phyloP scores from a whole-genome alignment of 92 coral and sea anemone genomes.

The Paramuricea clavata region DNA sequence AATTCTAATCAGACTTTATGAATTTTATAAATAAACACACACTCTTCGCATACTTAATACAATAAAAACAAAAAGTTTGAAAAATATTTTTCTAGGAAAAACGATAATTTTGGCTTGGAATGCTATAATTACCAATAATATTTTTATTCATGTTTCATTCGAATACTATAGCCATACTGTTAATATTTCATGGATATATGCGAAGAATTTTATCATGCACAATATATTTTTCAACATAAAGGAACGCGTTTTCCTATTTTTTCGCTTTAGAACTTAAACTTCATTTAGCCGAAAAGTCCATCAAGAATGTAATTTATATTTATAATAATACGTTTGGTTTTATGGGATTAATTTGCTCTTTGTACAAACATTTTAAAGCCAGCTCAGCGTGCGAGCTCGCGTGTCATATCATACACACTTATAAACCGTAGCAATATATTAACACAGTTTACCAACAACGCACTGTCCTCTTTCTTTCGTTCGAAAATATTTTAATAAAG shows the following conservation, averaged over 20 bases:
- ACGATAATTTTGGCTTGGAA: not conserved
- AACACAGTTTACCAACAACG: not conserved
- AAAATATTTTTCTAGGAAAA: too few relatives aligned
- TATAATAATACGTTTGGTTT: not conserved
- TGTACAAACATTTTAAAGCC: not conserved
- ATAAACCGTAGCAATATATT: not conserved
- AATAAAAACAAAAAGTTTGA: not conserved
- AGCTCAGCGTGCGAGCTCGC: not conserved
- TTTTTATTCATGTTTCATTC: too few relatives aligned
- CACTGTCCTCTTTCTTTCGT: not conserved
- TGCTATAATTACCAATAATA: too few relatives aligned
- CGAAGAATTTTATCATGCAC: not conserved
- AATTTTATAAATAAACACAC: too few relatives aligned
- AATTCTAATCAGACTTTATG: too few relatives aligned
- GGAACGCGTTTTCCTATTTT: not conserved
- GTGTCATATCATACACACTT: not conserved
- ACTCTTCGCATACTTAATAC: too few relatives aligned
- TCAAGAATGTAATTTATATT: not conserved
- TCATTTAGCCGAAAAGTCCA: not conserved
- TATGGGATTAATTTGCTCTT: not conserved
- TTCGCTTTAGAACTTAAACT: not conserved
- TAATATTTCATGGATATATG: not conserved
- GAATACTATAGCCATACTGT: too few relatives aligned
- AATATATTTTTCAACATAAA: conserved; percentile 2
- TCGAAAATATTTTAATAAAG: not conserved